Percentiles rank a stretch among this genome's conserved stretches.
These are phyloP conservation scores for Mixornis gularis DNA, from an alignment of 2,113 vertebrate genomes.

Conservation along the genomic window DNA sequence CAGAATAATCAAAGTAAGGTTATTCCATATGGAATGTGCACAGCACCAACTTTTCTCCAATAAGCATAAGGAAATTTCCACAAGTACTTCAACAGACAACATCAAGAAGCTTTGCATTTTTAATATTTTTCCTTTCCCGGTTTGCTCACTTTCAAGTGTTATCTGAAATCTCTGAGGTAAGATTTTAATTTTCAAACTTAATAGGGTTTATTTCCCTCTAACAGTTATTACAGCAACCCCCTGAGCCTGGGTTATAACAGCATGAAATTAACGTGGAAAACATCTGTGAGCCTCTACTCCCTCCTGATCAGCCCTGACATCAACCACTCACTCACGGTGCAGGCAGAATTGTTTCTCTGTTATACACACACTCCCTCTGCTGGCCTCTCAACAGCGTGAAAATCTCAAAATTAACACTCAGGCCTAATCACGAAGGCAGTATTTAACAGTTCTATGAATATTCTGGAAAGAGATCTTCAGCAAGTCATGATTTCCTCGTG, in stretches of 20 bases:
- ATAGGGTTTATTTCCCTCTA: neutral
- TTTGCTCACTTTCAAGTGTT: neutral
- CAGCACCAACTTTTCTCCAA: neutral
- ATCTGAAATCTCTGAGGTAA: neutral
- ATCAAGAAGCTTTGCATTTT: neutral
- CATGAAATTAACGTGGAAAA: slow-evolving; percentile 19
- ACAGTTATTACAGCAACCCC: neutral
- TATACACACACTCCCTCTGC: slow-evolving; percentile 16
- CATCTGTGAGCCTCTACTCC: neutral
- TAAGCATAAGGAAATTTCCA: neutral
- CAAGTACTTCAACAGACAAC: neutral
- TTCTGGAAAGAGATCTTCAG: neutral
- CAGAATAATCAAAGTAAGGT: neutral
- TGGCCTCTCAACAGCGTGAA: neutral
- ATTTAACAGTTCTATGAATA: neutral
- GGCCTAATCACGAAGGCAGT: neutral
- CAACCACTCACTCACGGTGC: neutral
- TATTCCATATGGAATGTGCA: neutral
- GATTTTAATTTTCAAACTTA: slow-evolving; percentile 23
- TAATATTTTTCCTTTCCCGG: neutral
- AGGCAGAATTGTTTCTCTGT: neutral
- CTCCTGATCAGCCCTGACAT: neutral
- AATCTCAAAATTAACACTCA: neutral
- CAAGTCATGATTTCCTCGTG: neutral
- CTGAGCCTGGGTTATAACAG: neutral